Evolutionary conservation across 2,797 vertebrate species (phyloP), one percentile per base, ranked within the genome.

Genomic region (Pseudochirops corinnae): DNA sequence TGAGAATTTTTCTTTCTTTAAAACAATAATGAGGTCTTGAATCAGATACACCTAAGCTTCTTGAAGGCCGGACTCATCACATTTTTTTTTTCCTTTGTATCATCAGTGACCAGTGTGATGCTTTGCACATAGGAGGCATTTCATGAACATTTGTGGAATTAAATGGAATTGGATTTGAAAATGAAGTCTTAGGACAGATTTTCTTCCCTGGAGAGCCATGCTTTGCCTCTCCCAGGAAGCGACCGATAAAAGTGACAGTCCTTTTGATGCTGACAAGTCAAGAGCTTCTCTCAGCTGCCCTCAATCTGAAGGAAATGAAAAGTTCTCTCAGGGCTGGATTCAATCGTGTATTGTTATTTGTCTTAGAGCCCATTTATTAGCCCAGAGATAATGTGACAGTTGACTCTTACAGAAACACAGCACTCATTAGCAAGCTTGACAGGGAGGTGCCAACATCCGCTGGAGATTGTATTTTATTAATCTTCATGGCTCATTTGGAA

Each of bases 371-470:
- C 4, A 92, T 98, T 98, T 98, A 98, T 98, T 98, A 98, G 98
- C 97, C 97, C 95, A 97, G 97, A 98, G 98, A 98, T 98, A 98
- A 98, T 98, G 98, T 98, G 98, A 98, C 98, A 98, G 97, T 98
- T 98, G 98, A 98, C 97, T 99, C 97, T 53, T 98, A 97, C 97
- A 98, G 98, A 98, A 98, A 98, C 98, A 97, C 96, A 98, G 98
- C 94, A 94, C 98, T 98, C 98, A 98, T 98, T 99, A 99, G 98
- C 98, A 98, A 97, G 97, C 97, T 98, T 98, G 98, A 98, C 98
- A 98, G 97, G 98, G 98, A 99, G 97, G 98, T 98, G 98, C 98
- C 98, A 98, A 97, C 97, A 97, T 98, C 97, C 97, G 94, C 98
- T 98, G 96, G 97, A 98, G 97, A 97, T 92, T 96, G 97, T 98